phyloP scores from a whole-genome alignment of 2,113 vertebrate species.

The Catharus fuscescens region DNA sequence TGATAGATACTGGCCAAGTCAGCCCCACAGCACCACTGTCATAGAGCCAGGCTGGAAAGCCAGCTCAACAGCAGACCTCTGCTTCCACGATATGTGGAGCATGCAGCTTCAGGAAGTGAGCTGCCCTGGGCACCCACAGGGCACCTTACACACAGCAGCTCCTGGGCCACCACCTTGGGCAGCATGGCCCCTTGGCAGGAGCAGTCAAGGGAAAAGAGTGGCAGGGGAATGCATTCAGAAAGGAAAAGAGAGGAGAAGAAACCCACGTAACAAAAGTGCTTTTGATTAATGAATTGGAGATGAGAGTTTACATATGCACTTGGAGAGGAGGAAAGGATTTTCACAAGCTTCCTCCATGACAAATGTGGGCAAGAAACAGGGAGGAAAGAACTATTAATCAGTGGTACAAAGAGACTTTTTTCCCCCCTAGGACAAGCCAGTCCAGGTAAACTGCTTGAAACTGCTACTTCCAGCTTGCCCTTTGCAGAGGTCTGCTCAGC shows the following conservation, averaged over 20 bases:
- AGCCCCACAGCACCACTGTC: background rate
- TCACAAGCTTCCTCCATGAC: background rate
- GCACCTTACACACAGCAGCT: background rate
- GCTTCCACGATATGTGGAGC: background rate
- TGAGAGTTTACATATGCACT: constrained; percentile 25
- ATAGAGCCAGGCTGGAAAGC: background rate
- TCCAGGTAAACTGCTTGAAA: background rate
- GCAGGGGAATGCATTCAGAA: background rate
- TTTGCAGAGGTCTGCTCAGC: background rate
- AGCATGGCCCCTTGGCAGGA: fast-evolving
- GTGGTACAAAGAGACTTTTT: background rate
- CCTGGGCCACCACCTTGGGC: fast-evolving
- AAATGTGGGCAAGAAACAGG: background rate
- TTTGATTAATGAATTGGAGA: constrained; percentile 2
- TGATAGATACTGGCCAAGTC: background rate
- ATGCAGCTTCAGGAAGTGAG: background rate
- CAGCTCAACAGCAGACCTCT: background rate
- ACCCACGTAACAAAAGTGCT: background rate
- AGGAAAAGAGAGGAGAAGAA: background rate
- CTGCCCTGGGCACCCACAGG: background rate
- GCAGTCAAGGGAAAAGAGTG: background rate
- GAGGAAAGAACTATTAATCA: constrained; percentile 39
- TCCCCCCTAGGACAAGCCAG: background rate
- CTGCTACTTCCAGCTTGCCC: background rate
- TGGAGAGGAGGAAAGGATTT: constrained; percentile 12